Base-by-base conservation (phyloP, 2,888 invertebrate species). In the Ellobium chinense region DNA sequence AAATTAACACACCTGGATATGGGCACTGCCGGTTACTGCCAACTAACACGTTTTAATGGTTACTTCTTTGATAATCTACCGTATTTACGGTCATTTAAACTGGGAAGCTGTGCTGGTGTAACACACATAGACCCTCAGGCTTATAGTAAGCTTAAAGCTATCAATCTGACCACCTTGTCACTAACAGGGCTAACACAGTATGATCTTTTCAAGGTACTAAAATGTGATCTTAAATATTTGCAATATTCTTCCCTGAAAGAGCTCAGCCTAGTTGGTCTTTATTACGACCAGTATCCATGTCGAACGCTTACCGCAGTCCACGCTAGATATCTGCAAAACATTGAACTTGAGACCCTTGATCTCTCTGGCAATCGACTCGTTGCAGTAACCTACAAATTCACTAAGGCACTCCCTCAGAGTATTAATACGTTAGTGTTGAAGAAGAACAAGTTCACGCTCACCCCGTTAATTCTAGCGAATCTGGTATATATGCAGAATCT, bases 61-160 rank as follows among this genome's bases (percentile, higher is more conserved):
- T 36, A n/a, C 27, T 73, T 73, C 29, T 73, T 73, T 27, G 27
- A 73, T 2, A 73, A 73, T 18, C n/a, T 73, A 29, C 73, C 36
- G 9, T 36, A 60, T 27, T 21, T 73, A 24, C n/a, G 24, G 27
- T 58, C 58, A 4, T 73, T 73, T 60, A 1, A 12, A 4, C n/a
- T 73, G 24, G n/a, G n/a, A n/a, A 0, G 1, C 0, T 60, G 60
- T 60, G 7, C 1, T 27, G 9, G n/a, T 2, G 54, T 73, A 4
- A 34, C 21, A 4, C 1, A 34, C 36, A 37, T 73, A 0, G 31
- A 60, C 27, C 60, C 37, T 36, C 9, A 24, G 21, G 73, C 73
- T 5, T 73, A 37, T 56, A 18, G 24, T 1, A 73, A 60, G 14
- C 31, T 70, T 18, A 36, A 3, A 36, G 2, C n/a, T n/a, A n/a